Percentiles rank a stretch among this genome's conserved stretches.
Evolutionary conservation across 30 jellyfish, hydroid and myxozoan genomes (phyloP).

Genomic region (Aurelia sp.): DNA sequence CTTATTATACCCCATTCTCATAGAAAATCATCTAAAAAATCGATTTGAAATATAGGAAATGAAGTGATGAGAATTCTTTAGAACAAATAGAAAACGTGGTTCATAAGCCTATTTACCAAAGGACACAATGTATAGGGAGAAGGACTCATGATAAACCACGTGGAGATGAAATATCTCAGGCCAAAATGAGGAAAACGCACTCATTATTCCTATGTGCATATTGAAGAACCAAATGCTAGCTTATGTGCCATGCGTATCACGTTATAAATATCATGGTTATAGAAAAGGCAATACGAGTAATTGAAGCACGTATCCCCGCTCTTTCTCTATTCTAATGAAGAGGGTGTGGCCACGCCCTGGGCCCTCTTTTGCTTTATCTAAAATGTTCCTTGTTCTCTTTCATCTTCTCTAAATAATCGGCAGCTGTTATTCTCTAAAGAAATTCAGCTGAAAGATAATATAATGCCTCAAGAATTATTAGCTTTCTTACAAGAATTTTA

Average conservation of each 20-base stretch:
- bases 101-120: constrained; percentile 87
- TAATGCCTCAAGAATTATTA: neutral
- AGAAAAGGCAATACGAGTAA: neutral
- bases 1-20: neutral
- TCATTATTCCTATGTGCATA: constrained; percentile 15
- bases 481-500: neutral
- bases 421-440: constrained; percentile 5
- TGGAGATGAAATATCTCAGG: constrained; percentile 38
- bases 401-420: neutral
- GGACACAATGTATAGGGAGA: constrained; percentile 74
- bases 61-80: constrained; percentile 63
- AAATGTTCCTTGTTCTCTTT: constrained; percentile 2
- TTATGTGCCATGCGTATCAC: constrained; percentile 33
- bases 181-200: constrained; percentile 12
- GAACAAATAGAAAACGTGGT: constrained; percentile 85
- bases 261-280: neutral
- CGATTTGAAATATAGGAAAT: constrained; percentile 16
- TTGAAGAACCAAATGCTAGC: constrained; percentile 20
- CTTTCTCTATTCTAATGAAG: constrained; percentile 9
- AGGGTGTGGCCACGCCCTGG: constrained; percentile 58
- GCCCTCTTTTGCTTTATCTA: constrained; percentile 21
- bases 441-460: neutral
- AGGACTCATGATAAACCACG: constrained; percentile 53
- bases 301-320: constrained; percentile 40
- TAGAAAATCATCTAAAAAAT: neutral